Evolutionary conservation across 2,888 invertebrate species (phyloP).

Genomic region (Zaprionus bogoriensis): DNA sequence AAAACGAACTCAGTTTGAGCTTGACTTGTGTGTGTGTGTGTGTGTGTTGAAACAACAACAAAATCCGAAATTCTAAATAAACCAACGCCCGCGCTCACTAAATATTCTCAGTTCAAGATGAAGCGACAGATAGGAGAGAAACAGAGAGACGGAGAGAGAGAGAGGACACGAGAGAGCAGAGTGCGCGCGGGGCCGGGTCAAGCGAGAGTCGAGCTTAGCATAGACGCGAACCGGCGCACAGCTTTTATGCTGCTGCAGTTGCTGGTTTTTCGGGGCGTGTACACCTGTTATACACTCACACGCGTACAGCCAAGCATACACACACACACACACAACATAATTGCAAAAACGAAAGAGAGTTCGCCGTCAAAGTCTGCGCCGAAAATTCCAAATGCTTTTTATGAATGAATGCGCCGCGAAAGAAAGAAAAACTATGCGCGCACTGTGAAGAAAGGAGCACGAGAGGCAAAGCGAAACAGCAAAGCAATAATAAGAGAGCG

Average conservation of each 20-base stretch:
- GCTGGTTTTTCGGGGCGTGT: conserved; percentile 39
- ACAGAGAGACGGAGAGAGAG: neutral
- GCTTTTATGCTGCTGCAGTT: conserved; percentile 38
- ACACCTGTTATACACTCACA: conserved; percentile 48
- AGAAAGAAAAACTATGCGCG: conserved; percentile 54
- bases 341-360: conserved; percentile 46
- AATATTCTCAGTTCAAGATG: conserved; percentile 12
- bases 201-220: conserved; percentile 32
- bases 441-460: conserved; percentile 25
- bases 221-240: conserved; percentile 53
- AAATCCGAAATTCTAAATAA: conserved; percentile 65
- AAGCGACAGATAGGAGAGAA: neutral
- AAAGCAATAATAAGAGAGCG: neutral
- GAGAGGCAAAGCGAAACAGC: neutral
- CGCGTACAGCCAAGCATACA: conserved; percentile 2
- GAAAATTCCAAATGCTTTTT: conserved; percentile 59
- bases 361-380: conserved; percentile 21
- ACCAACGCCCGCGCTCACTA: conserved; percentile 54
- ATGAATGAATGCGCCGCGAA: conserved; percentile 66
- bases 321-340: conserved; percentile 19
- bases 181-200: neutral
- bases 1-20: conserved; percentile 57
- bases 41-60: conserved; percentile 19
- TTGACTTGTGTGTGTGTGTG: conserved; percentile 42
- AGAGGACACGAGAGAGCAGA: neutral